These are phyloP conservation scores for Paragorgia papillata DNA, from an alignment of 92 coral and sea anemone genomes.

Conservation along the genomic window DNA sequence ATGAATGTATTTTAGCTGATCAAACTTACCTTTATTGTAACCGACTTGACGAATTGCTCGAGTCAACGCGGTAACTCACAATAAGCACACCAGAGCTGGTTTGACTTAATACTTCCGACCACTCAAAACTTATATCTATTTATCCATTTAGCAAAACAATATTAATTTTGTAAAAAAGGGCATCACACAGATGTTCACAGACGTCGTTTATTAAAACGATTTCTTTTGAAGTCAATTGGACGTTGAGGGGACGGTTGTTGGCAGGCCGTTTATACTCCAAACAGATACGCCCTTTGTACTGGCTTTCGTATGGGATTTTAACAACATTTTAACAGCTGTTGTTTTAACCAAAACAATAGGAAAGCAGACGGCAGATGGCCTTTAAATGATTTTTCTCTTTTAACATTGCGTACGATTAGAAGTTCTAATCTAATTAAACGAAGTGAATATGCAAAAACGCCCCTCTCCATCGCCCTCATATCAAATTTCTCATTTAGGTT, in stretches of 20 bases:
- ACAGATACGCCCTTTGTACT: slow-evolving; percentile 99
- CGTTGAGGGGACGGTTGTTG: slow-evolving; percentile 45
- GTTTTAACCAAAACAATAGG: slow-evolving; percentile 99
- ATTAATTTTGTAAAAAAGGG: slow-evolving; percentile 83
- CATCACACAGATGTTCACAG: slow-evolving; percentile 95
- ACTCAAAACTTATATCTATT: slow-evolving; percentile 97
- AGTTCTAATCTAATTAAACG: slow-evolving; percentile 90
- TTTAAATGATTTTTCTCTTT: slow-evolving; percentile 98
- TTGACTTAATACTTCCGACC: slow-evolving; percentile 90
- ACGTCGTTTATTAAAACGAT: slow-evolving; percentile 82
- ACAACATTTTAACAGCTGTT: slow-evolving; percentile 99
- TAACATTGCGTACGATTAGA: slow-evolving; percentile 90
- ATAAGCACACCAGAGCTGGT: slow-evolving; percentile 69
- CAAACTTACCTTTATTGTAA: slow-evolving; percentile 20
- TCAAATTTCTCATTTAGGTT: slow-evolving; percentile 49
- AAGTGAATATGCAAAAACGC: slow-evolving; percentile 53
- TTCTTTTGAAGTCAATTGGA: slow-evolving; percentile 61
- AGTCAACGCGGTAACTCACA: slow-evolving; percentile 59
- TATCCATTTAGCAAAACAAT: slow-evolving; percentile 97
- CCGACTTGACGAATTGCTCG: slow-evolving; percentile 40
- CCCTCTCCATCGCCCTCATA: slow-evolving; percentile 50
- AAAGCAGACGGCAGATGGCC: slow-evolving; percentile 99
- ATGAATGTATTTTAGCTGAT: slow-evolving; percentile 3
- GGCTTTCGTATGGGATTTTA: slow-evolving; percentile 99
- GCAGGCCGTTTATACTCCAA: slow-evolving; percentile 47